Base-by-base conservation (phyloP, 2,888 invertebrate genomes). In the Harpalus rubripes region DNA sequence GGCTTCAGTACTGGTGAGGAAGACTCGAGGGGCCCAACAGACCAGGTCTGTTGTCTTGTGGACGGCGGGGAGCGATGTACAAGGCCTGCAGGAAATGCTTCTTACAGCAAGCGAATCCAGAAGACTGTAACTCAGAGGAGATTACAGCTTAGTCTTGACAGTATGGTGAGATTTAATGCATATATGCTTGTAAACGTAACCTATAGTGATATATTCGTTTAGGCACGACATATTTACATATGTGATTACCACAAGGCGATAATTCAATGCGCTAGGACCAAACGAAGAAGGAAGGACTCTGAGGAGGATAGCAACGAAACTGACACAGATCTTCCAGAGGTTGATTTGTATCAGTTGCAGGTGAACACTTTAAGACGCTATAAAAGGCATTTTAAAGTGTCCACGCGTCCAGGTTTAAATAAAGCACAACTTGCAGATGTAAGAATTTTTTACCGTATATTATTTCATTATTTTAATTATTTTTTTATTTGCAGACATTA, bases 381-480 rank as follows among this genome's bases (percentile, higher is more conserved):
- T 90, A 99, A 98, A 91, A 95, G 96, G 86, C 97, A 98, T 90
- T 99, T 96, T 90, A 98, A 98, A 91, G 95, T 99, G 85, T 94
- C 96, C 58, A 97, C 98, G 10, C 93, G 97, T 88, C 98, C 98
- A 72, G 98, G 98, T 41, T 93, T 98, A 88, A 98, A 98, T 90
- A 98, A 99, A 92, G 96, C 97, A 85, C 98, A 98, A 92, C 92
- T 99, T 89, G 97, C 98, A 87, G 99, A 99, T 93, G 98, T 98
- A 93, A 95, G 22, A 22, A 22, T 22, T 22, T 1, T 22, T 22
- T 22, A 22, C 22, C 1, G 3, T 22, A 22, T 22, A 22, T 7
- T 12, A 10, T 61, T 56, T 16, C 12, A 68, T 68, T 32, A 32
- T 41, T 63, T 68, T 39, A 68, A 58, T n/a, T 58, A 16, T 79